phyloP scores from a whole-genome alignment of 64 coral and sea anemone species.

The Montipora efflorescens region DNA sequence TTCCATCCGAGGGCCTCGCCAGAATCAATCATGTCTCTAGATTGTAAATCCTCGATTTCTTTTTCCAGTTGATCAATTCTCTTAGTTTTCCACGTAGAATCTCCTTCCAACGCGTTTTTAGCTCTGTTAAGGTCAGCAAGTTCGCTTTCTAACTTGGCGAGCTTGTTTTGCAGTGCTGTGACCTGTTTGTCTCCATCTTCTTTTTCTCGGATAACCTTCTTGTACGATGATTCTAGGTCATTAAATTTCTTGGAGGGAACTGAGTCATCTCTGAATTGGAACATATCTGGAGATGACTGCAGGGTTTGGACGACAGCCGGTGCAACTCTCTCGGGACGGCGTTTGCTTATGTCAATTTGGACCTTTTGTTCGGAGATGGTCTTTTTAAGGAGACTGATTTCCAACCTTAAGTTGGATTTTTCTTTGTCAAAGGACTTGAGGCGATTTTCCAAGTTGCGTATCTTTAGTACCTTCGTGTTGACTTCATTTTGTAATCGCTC shows the following conservation, averaged over 20 bases:
- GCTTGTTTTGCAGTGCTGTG: slow-evolving; percentile 48
- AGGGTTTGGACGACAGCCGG: slow-evolving; percentile 45
- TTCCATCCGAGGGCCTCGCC: slow-evolving; percentile 89
- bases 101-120: slow-evolving; percentile 83
- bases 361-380: slow-evolving; percentile 85
- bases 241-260: slow-evolving; percentile 75
- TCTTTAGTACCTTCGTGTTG: slow-evolving; percentile 81
- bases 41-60: slow-evolving; percentile 73
- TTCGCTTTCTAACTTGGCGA: slow-evolving; percentile 81
- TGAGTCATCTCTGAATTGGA: slow-evolving; percentile 71
- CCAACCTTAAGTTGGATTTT: slow-evolving; percentile 69
- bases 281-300: slow-evolving; percentile 82
- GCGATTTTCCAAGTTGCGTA: slow-evolving; percentile 76
- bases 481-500: slow-evolving; percentile 84
- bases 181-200: slow-evolving; percentile 70
- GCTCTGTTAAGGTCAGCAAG: slow-evolving; percentile 74
- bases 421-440: slow-evolving; percentile 80
- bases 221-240: slow-evolving; percentile 81
- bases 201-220: slow-evolving; percentile 74
- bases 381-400: slow-evolving; percentile 80
- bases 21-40: slow-evolving; percentile 86
- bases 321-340: slow-evolving; percentile 57
- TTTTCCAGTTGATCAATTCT: slow-evolving; percentile 87
- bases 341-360: slow-evolving; percentile 75
- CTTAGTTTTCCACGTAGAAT: slow-evolving; percentile 79